Percentiles rank a stretch among this genome's conserved stretches.
Conservation (phyloP, 2,888 invertebrate species). For the Melitaea athalia region DNA sequence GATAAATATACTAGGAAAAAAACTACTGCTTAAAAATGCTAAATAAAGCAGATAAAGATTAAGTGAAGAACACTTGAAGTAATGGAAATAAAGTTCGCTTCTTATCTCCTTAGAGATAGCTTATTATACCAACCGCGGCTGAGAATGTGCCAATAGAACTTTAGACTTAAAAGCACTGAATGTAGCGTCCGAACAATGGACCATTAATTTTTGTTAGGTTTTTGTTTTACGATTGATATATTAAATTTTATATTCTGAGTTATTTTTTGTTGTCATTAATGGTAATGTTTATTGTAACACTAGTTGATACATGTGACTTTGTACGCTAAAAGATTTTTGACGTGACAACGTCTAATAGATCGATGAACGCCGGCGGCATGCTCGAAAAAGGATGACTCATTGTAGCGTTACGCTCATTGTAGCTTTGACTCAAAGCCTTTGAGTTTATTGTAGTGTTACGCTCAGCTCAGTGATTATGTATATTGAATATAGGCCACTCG, state of each 20-base stretch:
- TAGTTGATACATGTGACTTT: background rate
- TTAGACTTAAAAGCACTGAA: slow-evolving; percentile 13
- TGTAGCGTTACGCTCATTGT: too few species aligned
- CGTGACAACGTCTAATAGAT: too few species aligned
- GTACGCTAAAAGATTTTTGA: too few species aligned
- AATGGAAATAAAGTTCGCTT: slow-evolving; percentile 1
- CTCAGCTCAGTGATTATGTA: too few species aligned
- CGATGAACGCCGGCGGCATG: too few species aligned
- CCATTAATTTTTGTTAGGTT: slow-evolving; percentile 16
- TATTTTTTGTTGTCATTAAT: slow-evolving; percentile 6
- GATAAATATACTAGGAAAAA: too few species aligned
- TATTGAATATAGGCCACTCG: too few species aligned
- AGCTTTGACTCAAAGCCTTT: too few species aligned
- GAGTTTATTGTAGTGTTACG: too few species aligned
- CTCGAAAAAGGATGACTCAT: too few species aligned
- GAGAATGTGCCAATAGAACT: slow-evolving; percentile 6
- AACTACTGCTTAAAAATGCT: background rate
- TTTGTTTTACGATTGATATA: slow-evolving; percentile 4
- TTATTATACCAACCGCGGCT: slow-evolving; percentile 15
- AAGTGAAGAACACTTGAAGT: slow-evolving; percentile 1
- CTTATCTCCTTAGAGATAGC: slow-evolving; percentile 6
- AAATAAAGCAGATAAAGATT: background rate
- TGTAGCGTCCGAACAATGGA: slow-evolving; percentile 25
- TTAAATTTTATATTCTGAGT: slow-evolving; percentile 4
- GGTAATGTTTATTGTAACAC: background rate